Conservation (phyloP, 2,888 invertebrate genomes). For the Troides oblongomaculatus region DNA sequence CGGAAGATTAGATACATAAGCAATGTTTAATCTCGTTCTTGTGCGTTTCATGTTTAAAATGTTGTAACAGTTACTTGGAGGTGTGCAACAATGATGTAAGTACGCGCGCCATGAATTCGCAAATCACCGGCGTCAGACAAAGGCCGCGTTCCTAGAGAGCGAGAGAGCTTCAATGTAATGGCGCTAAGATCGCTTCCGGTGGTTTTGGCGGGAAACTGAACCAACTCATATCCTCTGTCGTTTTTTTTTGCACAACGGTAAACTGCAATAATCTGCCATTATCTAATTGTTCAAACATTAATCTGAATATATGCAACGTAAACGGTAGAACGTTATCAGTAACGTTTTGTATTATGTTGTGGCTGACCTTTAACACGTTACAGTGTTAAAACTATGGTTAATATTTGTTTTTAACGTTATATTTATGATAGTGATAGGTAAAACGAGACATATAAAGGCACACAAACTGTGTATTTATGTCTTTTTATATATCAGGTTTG, state of each 20-base stretch:
- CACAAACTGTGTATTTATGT: no score
- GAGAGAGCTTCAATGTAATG: conserved; percentile 48
- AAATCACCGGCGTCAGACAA: conserved; percentile 46
- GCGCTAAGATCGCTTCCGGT: conserved; percentile 10
- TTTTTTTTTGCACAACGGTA: conserved; percentile 4
- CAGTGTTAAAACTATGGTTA: neutral
- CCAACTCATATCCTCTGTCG: conserved; percentile 4
- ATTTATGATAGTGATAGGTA: no score
- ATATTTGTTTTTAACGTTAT: no score
- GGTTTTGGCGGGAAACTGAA: conserved; percentile 19
- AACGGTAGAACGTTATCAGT: neutral
- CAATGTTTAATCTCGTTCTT: no score
- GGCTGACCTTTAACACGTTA: conserved; percentile 1
- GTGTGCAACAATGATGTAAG: conserved; percentile 20
- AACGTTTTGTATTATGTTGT: neutral
- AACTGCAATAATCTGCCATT: conserved; percentile 3
- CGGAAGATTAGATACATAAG: no score
- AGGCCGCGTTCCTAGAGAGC: conserved; percentile 54
- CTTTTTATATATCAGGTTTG: no score
- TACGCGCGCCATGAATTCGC: conserved; percentile 28
- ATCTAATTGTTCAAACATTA: conserved; percentile 5
- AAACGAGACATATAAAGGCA: no score
- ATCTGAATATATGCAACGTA: neutral
- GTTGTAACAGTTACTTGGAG: conserved; percentile 18
- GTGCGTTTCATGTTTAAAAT: neutral